Evolutionary conservation across 2,113 vertebrate species (phyloP).

Genomic region (Silurus glanis): DNA sequence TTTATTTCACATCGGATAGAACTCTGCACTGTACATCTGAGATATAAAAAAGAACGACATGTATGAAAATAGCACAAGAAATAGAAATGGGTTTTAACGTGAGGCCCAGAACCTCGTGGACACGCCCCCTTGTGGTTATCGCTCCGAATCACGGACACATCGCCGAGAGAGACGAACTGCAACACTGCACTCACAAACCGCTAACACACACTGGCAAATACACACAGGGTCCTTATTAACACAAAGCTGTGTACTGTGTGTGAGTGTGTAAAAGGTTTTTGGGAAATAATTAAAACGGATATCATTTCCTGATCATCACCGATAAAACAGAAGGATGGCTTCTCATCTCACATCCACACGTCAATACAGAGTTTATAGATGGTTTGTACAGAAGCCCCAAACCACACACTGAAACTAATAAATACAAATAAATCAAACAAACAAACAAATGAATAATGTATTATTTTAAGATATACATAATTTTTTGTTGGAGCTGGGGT

Average conservation of each 20-base stretch:
- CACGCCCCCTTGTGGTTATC: constrained; percentile 52
- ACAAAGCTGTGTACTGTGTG: constrained; percentile 51
- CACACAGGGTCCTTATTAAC: constrained; percentile 57
- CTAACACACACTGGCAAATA: constrained; percentile 55
- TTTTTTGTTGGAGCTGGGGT: background rate
- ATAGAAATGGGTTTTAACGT: constrained; percentile 53
- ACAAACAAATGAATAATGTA: background rate
- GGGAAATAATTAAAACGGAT: background rate
- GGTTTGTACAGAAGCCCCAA: background rate
- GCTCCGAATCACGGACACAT: constrained; percentile 52
- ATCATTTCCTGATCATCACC: constrained; percentile 10
- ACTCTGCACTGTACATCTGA: constrained; percentile 62
- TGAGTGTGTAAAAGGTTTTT: constrained; percentile 13
- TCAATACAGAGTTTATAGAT: background rate
- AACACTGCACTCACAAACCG: constrained; percentile 59
- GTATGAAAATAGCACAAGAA: constrained; percentile 62
- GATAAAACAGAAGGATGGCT: constrained; percentile 23
- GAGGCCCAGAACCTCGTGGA: constrained; percentile 44
- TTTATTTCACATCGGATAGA: constrained; percentile 63
- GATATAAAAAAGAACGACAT: constrained; percentile 61
- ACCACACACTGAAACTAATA: background rate
- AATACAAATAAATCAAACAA: background rate
- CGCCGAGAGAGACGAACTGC: constrained; percentile 57
- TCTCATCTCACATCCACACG: constrained; percentile 11
- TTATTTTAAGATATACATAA: background rate